Conservation (phyloP, 2,113 vertebrate species). For the Halcyon senegalensis region DNA sequence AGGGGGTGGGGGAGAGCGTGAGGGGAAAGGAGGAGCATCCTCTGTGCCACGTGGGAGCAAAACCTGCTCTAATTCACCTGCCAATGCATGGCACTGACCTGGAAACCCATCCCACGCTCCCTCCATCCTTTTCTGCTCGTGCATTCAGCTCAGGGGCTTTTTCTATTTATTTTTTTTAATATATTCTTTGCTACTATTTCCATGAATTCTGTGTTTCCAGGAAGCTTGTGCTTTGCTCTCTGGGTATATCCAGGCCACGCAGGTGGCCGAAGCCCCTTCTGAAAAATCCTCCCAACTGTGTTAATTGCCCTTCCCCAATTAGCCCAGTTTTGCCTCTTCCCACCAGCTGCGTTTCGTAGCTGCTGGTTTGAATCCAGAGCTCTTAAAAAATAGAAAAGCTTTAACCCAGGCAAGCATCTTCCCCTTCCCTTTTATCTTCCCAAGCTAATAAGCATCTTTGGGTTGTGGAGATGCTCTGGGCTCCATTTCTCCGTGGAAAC, state of each 20-base stretch:
- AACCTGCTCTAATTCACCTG: neutral
- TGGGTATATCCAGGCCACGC: neutral
- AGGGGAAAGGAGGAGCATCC: neutral
- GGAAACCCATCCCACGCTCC: neutral
- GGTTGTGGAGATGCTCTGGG: rapidly evolving
- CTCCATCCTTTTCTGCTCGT: rapidly evolving
- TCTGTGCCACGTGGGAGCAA: neutral
- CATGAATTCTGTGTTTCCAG: rapidly evolving
- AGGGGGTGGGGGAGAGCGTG: too few species aligned
- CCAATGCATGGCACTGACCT: neutral
- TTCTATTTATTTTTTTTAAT: neutral
- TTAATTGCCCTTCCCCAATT: slow-evolving; percentile 30
- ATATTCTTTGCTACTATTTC: neutral
- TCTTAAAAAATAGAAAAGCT: neutral
- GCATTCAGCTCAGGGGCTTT: neutral
- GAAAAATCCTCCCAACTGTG: neutral
- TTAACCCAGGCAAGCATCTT: neutral
- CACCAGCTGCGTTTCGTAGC: neutral
- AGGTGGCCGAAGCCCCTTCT: neutral
- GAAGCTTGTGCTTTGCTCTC: neutral
- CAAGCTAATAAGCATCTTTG: rapidly evolving
- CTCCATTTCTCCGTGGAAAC: rapidly evolving
- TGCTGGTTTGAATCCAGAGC: neutral
- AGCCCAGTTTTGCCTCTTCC: slow-evolving; percentile 5
- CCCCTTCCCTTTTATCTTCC: neutral